A percentile compares a stretch with the other conserved stretches of the same genome.
These are phyloP conservation scores for Propithecus perrieri DNA, from an alignment of 2,797 vertebrate species.

Conservation along the genomic window DNA sequence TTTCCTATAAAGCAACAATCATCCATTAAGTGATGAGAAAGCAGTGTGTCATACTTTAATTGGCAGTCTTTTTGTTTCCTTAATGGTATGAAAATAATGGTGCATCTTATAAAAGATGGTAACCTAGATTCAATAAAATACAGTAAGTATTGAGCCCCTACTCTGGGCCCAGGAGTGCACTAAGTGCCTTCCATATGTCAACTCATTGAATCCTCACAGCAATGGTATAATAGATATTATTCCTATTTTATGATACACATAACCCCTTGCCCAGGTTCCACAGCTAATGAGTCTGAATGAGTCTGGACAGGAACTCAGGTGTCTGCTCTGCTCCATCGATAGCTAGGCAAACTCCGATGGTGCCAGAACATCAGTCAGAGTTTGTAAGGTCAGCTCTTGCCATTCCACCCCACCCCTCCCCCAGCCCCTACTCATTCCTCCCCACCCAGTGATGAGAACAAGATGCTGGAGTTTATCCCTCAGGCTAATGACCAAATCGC, in stretches of 20 bases:
- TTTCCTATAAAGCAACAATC: background rate
- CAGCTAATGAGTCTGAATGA: background rate
- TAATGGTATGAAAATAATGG: background rate
- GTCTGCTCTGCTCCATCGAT: background rate
- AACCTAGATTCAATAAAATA: background rate
- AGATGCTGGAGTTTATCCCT: conserved; percentile 56
- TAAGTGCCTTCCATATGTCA: background rate
- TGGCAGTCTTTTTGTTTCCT: background rate
- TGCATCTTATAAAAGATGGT: background rate
- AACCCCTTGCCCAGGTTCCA: background rate
- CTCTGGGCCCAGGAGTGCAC: background rate
- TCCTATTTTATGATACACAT: background rate
- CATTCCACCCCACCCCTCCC: background rate
- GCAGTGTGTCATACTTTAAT: background rate
- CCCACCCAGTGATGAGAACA: conserved; percentile 45
- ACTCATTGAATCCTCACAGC: background rate
- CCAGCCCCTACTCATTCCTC: background rate
- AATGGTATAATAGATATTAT: background rate
- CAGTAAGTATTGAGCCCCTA: background rate
- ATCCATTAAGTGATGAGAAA: conserved; percentile 1
- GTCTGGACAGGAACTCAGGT: conserved; percentile 16
- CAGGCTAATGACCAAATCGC: conserved; percentile 49
- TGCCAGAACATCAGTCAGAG: conserved; percentile 33
- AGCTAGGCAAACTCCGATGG: background rate
- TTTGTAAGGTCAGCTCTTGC: conserved; percentile 5